Conservation (phyloP, 1,140 invertebrate species). For the Ptiloglossa arizonensis region DNA sequence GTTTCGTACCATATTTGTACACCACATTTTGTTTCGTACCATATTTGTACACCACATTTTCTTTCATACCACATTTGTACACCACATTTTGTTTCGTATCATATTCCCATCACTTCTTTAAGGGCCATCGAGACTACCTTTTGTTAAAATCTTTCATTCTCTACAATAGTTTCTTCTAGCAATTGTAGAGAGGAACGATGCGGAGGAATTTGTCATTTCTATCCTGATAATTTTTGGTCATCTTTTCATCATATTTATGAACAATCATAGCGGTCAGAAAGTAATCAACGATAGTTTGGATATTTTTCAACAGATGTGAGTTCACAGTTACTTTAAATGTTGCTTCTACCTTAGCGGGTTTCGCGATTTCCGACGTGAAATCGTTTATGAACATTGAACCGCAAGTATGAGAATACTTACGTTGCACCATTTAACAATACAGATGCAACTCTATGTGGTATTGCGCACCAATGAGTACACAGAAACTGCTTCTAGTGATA, state of each 20-base stretch:
- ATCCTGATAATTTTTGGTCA: not conserved
- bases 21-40: too few relatives aligned
- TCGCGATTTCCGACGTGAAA: not conserved
- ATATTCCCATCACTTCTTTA: too few relatives aligned
- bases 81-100: too few relatives aligned
- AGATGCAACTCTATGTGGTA: constrained; percentile 35
- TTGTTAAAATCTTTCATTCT: too few relatives aligned
- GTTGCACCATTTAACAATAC: not conserved
- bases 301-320: not conserved
- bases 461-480: not conserved
- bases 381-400: too few relatives aligned
- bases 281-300: not conserved
- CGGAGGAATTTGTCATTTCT: not conserved
- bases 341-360: too few relatives aligned
- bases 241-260: not conserved
- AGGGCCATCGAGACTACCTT: too few relatives aligned
- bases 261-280: not conserved
- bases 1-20: too few relatives aligned
- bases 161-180: not conserved
- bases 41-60: too few relatives aligned
- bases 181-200: not conserved
- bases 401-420: too few relatives aligned
- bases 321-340: not conserved
- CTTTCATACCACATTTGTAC: too few relatives aligned
- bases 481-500: constrained; percentile 9